Evolutionary conservation across 2,888 invertebrate genomes (phyloP).

Genomic region (Drosophila aldrichi): DNA sequence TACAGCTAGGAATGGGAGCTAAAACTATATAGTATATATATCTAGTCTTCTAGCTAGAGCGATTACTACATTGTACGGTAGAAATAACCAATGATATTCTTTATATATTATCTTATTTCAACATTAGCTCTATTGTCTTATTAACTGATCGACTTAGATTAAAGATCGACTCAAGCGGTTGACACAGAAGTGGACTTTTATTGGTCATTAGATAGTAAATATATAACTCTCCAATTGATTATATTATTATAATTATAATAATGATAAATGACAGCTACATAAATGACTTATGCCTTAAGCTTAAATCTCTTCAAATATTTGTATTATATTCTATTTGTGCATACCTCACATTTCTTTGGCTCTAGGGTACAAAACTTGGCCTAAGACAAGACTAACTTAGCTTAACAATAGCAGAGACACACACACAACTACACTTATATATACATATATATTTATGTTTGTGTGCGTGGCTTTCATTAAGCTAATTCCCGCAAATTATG

Average conservation of each 20-base stretch:
- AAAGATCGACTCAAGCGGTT: background rate
- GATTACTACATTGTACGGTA: background rate
- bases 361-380: slow-evolving; percentile 10
- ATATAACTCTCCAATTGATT: no score
- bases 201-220: background rate
- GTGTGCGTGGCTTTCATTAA: slow-evolving; percentile 65
- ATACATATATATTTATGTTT: slow-evolving; percentile 22
- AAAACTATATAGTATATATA: background rate
- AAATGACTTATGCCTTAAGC: no score
- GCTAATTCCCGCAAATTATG: slow-evolving; percentile 78
- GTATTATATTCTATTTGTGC: background rate
- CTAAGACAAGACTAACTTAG: background rate
- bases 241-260: no score
- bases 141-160: no score
- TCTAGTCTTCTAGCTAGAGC: background rate
- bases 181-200: background rate
- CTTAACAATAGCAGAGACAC: slow-evolving; percentile 28
- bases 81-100: background rate
- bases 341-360: background rate
- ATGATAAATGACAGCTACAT: no score
- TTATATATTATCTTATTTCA: background rate
- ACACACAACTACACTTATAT: background rate
- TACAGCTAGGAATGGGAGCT: no score
- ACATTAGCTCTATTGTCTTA: no score
- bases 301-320: background rate